Conservation (phyloP, 2,888 invertebrate genomes). For the Pycnomerus fuliginosus region DNA sequence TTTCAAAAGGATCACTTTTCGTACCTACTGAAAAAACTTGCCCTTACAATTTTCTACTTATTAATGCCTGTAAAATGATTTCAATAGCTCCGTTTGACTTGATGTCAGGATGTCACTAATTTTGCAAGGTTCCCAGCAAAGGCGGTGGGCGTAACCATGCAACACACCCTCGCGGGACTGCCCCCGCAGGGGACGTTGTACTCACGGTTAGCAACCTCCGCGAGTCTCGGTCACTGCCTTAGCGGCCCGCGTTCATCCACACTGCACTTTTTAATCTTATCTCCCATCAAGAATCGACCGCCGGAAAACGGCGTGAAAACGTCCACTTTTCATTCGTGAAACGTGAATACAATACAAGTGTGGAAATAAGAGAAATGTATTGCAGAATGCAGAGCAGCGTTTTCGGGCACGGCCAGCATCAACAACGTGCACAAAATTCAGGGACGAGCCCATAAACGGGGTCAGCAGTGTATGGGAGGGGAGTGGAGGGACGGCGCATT, state of each 20-base stretch:
- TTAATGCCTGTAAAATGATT: too few relatives aligned
- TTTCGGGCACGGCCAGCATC: too few relatives aligned
- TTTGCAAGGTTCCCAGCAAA: conserved; percentile 28
- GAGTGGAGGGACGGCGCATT: conserved; percentile 46
- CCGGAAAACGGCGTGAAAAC: background rate
- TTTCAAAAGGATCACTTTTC: too few relatives aligned
- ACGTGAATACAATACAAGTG: too few relatives aligned
- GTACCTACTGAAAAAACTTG: too few relatives aligned
- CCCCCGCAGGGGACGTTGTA: conserved; percentile 39
- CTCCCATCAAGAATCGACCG: background rate
- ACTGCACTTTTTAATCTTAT: conserved; percentile 4
- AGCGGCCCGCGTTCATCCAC: background rate
- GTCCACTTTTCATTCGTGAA: background rate
- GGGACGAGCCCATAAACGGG: conserved; percentile 30
- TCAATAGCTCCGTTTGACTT: conserved; percentile 3
- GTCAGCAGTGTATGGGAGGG: conserved; percentile 31
- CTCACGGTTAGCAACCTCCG: conserved; percentile 12
- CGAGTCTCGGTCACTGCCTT: background rate
- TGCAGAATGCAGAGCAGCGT: too few relatives aligned
- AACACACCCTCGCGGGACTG: conserved; percentile 49
- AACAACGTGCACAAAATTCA: conserved; percentile 18
- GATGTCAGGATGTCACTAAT: conserved; percentile 9
- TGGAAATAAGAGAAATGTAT: too few relatives aligned
- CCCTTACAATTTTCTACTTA: too few relatives aligned
- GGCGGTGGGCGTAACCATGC: conserved; percentile 51